Conservation (phyloP, 2,797 vertebrate genomes). For the Muscicapa comitata region DNA sequence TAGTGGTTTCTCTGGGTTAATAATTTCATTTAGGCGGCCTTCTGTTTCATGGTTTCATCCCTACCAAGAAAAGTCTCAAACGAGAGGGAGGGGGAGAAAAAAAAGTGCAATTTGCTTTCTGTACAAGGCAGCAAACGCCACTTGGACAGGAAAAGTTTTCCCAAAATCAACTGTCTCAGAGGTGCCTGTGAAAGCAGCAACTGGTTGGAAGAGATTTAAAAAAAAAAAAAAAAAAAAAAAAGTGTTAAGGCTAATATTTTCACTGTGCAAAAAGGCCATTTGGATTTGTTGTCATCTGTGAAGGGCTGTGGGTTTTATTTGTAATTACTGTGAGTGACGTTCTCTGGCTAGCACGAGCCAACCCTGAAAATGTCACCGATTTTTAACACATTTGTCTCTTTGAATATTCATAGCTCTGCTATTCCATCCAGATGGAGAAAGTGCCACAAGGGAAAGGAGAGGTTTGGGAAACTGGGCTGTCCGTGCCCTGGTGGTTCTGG, state of each 20-base stretch:
- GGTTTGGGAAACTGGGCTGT: not conserved
- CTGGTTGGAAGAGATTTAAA: not conserved
- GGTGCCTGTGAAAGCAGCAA: conserved; percentile 53
- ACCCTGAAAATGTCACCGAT: conserved; percentile 31
- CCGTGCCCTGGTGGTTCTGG: fast-evolving
- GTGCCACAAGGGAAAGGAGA: not conserved
- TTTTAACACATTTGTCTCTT: conserved; percentile 9
- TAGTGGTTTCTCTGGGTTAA: conserved; percentile 59
- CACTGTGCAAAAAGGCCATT: conserved; percentile 41
- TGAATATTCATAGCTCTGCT: conserved; percentile 53
- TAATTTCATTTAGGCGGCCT: conserved; percentile 47
- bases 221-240: not conserved
- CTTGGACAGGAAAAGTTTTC: not conserved
- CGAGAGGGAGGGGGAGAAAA: not conserved
- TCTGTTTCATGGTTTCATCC: conserved; percentile 37
- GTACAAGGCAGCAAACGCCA: not conserved
- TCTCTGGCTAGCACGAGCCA: conserved; percentile 1
- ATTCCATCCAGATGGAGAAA: not conserved
- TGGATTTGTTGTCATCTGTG: conserved; percentile 57
- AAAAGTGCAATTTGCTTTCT: not conserved
- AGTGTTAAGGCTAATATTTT: conserved; percentile 59
- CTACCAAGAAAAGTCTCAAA: conserved; percentile 10
- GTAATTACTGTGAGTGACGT: conserved; percentile 25
- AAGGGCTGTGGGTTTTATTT: conserved; percentile 40
- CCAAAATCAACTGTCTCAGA: not conserved